Evolutionary conservation across 2,113 vertebrate genomes (phyloP).

Genomic region (Eublepharis macularius): DNA sequence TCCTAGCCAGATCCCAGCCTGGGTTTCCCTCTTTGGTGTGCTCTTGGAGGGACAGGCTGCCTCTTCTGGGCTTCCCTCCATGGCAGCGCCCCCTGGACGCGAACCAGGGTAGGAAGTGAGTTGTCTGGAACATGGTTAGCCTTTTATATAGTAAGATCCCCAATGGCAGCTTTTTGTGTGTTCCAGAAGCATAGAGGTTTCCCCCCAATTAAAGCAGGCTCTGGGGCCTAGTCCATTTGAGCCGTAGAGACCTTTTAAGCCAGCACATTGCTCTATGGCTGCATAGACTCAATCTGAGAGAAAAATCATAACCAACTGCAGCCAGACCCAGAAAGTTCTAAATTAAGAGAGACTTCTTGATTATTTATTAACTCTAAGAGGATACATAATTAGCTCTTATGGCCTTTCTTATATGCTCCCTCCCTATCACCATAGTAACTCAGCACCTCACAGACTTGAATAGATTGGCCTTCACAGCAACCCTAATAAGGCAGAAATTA

Average conservation of each 20-base stretch:
- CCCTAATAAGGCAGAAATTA: background rate
- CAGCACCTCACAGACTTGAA: background rate
- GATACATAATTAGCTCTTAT: constrained; percentile 21
- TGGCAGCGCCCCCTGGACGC: too few species aligned
- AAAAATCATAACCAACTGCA: background rate
- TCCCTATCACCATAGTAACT: constrained; percentile 29
- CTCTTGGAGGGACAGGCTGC: too few species aligned
- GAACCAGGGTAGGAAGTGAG: too few species aligned
- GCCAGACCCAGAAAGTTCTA: background rate
- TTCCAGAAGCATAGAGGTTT: too few species aligned
- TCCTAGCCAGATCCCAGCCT: too few species aligned
- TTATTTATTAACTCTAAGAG: constrained; percentile 27
- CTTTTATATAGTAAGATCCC: too few species aligned
- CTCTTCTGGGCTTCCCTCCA: too few species aligned
- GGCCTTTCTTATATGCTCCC: background rate
- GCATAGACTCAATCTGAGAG: background rate
- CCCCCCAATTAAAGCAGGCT: background rate
- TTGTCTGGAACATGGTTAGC: too few species aligned
- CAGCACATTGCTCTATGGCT: background rate
- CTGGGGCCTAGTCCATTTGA: background rate
- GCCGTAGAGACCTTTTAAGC: background rate
- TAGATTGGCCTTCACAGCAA: background rate
- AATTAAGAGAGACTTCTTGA: constrained; percentile 23
- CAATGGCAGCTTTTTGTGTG: too few species aligned
- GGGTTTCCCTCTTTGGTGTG: too few species aligned